A percentile compares a stretch with the other conserved stretches of the same genome.
These are phyloP conservation scores for Caenorhabditis doughertyi DNA, from an alignment of 2,888 invertebrate genomes.

Conservation along the genomic window DNA sequence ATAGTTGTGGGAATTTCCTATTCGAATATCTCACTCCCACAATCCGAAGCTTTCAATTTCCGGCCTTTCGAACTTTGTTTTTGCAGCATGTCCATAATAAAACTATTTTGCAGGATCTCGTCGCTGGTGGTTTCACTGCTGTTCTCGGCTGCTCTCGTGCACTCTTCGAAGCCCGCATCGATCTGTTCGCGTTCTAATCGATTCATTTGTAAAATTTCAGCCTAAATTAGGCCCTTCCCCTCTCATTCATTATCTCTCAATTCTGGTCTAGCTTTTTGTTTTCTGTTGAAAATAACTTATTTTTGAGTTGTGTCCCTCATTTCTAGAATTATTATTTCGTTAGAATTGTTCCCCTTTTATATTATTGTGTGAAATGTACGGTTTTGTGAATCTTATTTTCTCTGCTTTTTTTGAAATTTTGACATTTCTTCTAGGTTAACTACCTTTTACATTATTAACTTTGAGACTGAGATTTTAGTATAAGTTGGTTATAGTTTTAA, in stretches of 20 bases:
- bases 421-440: neutral
- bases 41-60: no score
- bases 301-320: no score
- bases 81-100: no score
- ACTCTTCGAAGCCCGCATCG: conserved; percentile 78
- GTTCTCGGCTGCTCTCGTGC: conserved; percentile 76
- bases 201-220: neutral
- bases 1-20: no score
- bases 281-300: no score
- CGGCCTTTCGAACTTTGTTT: no score
- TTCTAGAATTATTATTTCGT: no score
- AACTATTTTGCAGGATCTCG: conserved; percentile 53
- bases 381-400: neutral
- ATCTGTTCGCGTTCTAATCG: conserved; percentile 71
- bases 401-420: neutral
- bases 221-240: neutral
- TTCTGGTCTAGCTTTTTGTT: no score
- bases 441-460: neutral
- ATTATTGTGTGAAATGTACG: no score
- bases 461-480: neutral
- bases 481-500: neutral
- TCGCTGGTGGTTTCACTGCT: conserved; percentile 80
- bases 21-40: no score
- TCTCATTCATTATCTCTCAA: neutral
- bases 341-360: no score